A percentile compares a stretch with the other conserved stretches of the same genome.
Conservation (phyloP, 2,113 vertebrate species). For the Chloroceryle aenea region DNA sequence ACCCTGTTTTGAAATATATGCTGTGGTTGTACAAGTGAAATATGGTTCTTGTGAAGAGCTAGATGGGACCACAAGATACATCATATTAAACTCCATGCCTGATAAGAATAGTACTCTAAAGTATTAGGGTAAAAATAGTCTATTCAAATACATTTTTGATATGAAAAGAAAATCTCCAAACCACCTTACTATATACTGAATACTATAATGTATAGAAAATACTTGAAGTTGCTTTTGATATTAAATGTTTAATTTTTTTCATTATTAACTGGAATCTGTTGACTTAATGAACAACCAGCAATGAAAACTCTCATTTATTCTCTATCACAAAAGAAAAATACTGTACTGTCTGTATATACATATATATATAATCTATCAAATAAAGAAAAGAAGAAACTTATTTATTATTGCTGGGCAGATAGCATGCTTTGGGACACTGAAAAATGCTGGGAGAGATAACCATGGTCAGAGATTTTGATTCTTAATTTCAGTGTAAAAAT, state of each 20-base stretch:
- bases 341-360: slow-evolving; percentile 65
- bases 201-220: slow-evolving; percentile 22
- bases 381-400: slow-evolving; percentile 45
- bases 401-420: slow-evolving; percentile 1
- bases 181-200: slow-evolving; percentile 50
- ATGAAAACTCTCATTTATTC: slow-evolving; percentile 42
- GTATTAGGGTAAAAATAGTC: slow-evolving; percentile 38
- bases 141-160: slow-evolving; percentile 65
- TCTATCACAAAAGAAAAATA: slow-evolving; percentile 51
- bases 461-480: background rate
- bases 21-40: slow-evolving; percentile 43
- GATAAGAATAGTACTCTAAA: slow-evolving; percentile 38
- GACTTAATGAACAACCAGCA: slow-evolving; percentile 36
- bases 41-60: slow-evolving; percentile 45
- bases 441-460: background rate
- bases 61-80: background rate
- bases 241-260: slow-evolving; percentile 50
- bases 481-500: background rate
- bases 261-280: slow-evolving; percentile 39
- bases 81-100: slow-evolving; percentile 35
- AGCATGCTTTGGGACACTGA: background rate
- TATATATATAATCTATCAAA: slow-evolving; percentile 59
- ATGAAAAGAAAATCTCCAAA: background rate
- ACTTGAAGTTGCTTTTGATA: slow-evolving; percentile 63
- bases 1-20: slow-evolving; percentile 29